Base-by-base conservation (phyloP, 2,797 vertebrate genomes). In the Cichlasoma orientale region DNA sequence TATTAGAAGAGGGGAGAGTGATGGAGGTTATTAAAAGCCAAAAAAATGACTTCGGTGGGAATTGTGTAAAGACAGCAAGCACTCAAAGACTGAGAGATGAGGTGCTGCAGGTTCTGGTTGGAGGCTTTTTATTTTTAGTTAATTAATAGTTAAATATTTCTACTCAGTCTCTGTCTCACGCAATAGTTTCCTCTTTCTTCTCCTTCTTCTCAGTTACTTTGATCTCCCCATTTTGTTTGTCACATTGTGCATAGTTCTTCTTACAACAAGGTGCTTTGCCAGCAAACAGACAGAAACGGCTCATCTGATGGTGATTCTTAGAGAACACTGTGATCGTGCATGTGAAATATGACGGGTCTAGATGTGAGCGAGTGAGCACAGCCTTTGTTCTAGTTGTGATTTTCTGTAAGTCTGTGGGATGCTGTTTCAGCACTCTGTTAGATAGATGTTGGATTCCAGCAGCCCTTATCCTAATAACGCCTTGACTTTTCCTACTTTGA, bases 341-440 rank as follows among this genome's bases (percentile, higher is more conserved):
- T 82, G 83, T 86, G 79, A 56, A 53, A 38, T 55, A 27, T 72
- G 84, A 82, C 78, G 19, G 69, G 58, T 76, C 83, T 85, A 88
- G 81, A 87, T 83, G 82, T 86, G 29, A 33, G 58, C 78, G 57
- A 90, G 63, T 88, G 72, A 83, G 79, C 5, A 36, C 77, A 84
- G 81, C 66, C 41, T 83, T 33, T 70, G 52, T 81, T 82, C 27
- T 38, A 33, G 13, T 33, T 73, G 58, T 53, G 6, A 31, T 44
- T 41, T 72, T 73, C 33, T 71, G 36, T 27, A 44, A 16, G 38
- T 50, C 68, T 59, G 52, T 56, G 56, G 25, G 29, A 61, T 10
- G 44, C 25, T 70, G 7, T 73, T 31, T 72, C 58, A 74, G 70
- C 59, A 73, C 79, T 69, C 73, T 86, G 75, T 70, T 75, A 19